Percentiles rank a stretch among this genome's conserved stretches.
Conservation (phyloP, 2,113 vertebrate genomes). For the Jacana jacana region DNA sequence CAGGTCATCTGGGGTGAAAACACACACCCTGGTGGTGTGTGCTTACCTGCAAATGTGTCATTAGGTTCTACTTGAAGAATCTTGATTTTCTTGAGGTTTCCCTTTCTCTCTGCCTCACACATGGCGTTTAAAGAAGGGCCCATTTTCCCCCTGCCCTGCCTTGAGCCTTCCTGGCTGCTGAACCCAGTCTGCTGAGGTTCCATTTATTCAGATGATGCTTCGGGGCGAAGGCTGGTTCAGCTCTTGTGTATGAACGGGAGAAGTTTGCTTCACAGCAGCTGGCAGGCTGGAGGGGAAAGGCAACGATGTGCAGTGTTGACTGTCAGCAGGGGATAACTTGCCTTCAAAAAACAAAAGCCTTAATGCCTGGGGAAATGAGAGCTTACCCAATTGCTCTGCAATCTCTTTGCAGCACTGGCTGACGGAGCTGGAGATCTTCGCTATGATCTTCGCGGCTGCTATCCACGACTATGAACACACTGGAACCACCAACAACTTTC, state of each 20-base stretch:
- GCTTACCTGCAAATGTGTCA: neutral
- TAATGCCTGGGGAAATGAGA: neutral
- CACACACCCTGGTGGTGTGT: neutral
- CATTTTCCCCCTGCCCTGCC: neutral
- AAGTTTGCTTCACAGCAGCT: conserved; percentile 1
- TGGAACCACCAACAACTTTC: conserved; percentile 98
- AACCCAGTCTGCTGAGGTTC: neutral
- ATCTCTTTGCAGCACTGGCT: conserved; percentile 90
- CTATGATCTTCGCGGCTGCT: conserved; percentile 96
- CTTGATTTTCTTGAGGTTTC: neutral
- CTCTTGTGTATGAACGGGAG: neutral
- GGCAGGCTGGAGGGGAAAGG: neutral
- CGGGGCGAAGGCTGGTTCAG: neutral
- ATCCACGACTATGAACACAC: conserved; percentile 98
- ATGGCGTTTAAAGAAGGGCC: neutral
- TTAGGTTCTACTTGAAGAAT: neutral
- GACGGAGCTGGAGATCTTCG: conserved; percentile 97
- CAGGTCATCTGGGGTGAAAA: neutral
- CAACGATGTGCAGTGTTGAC: neutral
- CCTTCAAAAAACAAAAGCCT: conserved; percentile 4
- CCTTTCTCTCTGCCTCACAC: neutral
- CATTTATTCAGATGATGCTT: neutral
- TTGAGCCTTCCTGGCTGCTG: neutral
- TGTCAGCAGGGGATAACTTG: neutral
- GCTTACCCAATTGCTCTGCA: conserved; percentile 33